Conservation (phyloP, 64 coral and sea anemone genomes). For the Dendrophyllia cribrosa region DNA sequence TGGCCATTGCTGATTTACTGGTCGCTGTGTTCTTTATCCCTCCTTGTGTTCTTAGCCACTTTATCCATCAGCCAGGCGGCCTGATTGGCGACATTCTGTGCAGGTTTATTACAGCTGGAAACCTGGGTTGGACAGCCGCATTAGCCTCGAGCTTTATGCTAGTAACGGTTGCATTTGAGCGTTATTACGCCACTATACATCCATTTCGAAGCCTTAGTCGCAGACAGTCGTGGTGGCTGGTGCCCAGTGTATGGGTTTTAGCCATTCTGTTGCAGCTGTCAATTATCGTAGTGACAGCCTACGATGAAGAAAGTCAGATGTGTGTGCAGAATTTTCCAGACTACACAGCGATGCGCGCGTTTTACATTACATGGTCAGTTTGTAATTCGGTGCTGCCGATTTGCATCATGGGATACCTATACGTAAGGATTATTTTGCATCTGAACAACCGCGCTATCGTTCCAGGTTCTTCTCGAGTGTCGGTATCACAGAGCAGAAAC, state of each 20-base stretch:
- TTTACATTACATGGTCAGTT: no score
- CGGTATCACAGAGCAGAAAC: no score
- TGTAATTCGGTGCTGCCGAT: no score
- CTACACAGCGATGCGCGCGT: no score
- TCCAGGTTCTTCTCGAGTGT: no score
- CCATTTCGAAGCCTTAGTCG: conserved; percentile 4
- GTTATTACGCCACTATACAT: conserved; percentile 46
- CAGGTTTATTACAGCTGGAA: conserved; percentile 21
- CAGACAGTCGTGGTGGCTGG: not conserved
- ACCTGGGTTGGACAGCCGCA: not conserved
- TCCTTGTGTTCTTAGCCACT: conserved; percentile 8
- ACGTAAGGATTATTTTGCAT: no score
- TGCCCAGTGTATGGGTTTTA: not conserved
- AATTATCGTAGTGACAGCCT: not conserved
- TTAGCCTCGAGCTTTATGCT: conserved; percentile 22
- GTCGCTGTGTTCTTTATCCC: conserved; percentile 30
- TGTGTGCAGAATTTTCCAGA: not conserved
- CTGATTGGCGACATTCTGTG: conserved; percentile 38
- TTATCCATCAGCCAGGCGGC: conserved; percentile 35
- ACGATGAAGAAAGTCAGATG: not conserved
- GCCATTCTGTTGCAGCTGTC: not conserved
- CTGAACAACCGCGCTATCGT: no score
- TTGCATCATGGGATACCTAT: no score
- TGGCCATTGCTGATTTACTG: conserved; percentile 65
- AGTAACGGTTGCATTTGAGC: conserved; percentile 24